Conservation (phyloP, 1,140 invertebrate genomes). For the Microplitis mediator region DNA sequence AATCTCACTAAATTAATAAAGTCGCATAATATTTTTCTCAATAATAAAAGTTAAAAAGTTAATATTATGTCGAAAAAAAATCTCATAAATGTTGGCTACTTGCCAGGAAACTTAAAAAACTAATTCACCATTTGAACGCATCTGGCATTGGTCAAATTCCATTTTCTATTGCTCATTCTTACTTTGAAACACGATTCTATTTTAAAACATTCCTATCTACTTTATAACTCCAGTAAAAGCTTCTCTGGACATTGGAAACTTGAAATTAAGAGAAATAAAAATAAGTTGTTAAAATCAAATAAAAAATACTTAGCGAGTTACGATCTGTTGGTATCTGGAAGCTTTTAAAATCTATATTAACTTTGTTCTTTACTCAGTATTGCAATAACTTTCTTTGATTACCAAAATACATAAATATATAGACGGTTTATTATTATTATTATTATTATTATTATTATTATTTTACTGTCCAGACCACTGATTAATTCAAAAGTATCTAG, state of each 20-base stretch:
- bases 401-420: not conserved
- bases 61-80: not conserved
- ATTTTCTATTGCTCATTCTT: constrained; percentile 12
- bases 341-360: too few relatives aligned
- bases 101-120: constrained; percentile 11
- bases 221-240: not conserved
- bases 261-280: not conserved
- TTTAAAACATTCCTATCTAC: constrained; percentile 2
- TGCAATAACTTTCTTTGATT: too few relatives aligned
- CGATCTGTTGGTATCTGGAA: too few relatives aligned
- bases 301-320: not conserved
- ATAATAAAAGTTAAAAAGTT: not conserved
- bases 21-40: not conserved
- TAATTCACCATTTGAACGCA: not conserved
- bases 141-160: constrained; percentile 14
- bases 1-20: not conserved
- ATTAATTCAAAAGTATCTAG: too few relatives aligned
- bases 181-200: constrained; percentile 16
- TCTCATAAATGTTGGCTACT: not conserved
- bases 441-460: too few relatives aligned
- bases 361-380: too few relatives aligned
- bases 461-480: too few relatives aligned
- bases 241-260: not conserved
- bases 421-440: not conserved
- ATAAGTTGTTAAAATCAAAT: not conserved